Evolutionary conservation across 1,140 invertebrate genomes (phyloP), one percentile per base, ranked within the genome.

Genomic region (Drosophila erecta): DNA sequence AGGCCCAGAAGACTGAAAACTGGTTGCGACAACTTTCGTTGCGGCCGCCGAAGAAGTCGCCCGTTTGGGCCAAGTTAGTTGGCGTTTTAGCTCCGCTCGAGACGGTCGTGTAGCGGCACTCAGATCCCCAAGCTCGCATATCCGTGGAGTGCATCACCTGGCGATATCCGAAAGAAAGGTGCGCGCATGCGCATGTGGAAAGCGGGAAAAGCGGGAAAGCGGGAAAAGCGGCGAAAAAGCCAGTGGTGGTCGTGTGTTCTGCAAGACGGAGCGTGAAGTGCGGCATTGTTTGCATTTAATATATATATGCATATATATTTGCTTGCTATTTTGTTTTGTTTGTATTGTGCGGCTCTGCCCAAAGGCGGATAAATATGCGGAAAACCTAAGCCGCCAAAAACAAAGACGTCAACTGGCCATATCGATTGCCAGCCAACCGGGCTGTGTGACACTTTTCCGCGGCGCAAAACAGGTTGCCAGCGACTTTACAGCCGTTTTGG

Each of bases 261-360:
- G 84, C 84, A 89, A 87, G 84, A 84, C 84, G 81, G 37, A 87
- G 84, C 84, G 84, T 87, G 84, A 87, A 87, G 84, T 84, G 76
- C 76, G 86, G 61, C 59, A 44, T 72, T 77, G 58, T 74, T 74
- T 55, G 59, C 44, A 10, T 47, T 47, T 61, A 61, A 37, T 61
- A 30, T 27, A 30, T 30, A 30, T 30, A 30, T n/a, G n/a, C 8
- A 30, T 30, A 3, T 30, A 30, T 41, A 61, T 74, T 47, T 15
- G n/a, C n/a, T n/a, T n/a, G n/a, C n/a, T 76, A 37, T 76, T 64
- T 66, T 64, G 43, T 56, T 60, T 65, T 74, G 70, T 55, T 67
- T 78, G 30, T 75, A 22, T 69, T 81, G 60, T 64, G 40, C 33
- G 30, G 2, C 30, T 55, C 14, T 76, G 54, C 3, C 59, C 55